These are phyloP conservation scores for Charanyca ferruginea DNA, from an alignment of 2,888 invertebrate species.

Conservation along the genomic window DNA sequence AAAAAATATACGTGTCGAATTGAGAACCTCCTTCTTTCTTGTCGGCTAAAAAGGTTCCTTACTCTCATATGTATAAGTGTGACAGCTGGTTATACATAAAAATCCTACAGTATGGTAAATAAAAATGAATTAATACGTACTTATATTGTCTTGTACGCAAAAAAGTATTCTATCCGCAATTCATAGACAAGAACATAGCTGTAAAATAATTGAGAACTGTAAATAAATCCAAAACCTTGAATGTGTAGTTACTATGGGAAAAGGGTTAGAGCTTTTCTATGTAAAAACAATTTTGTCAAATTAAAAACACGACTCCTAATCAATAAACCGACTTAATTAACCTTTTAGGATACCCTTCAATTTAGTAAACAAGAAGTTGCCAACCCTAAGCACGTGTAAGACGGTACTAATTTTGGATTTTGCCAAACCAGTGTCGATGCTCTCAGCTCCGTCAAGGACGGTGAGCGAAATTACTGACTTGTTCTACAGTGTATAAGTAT, in stretches of 20 bases:
- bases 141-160: no score
- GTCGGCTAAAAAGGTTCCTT: no score
- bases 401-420: slow-evolving; percentile 69
- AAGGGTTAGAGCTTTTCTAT: neutral
- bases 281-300: slow-evolving; percentile 1
- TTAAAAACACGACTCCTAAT: slow-evolving; percentile 15
- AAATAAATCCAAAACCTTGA: no score
- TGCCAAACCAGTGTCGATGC: slow-evolving; percentile 68
- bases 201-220: no score
- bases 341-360: slow-evolving; percentile 29
- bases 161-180: no score
- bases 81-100: no score
- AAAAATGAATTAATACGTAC: no score
- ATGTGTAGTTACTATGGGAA: neutral
- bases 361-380: slow-evolving; percentile 47
- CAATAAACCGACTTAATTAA: slow-evolving; percentile 28
- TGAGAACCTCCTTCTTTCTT: no score
- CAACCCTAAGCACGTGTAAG: slow-evolving; percentile 57
- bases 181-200: no score
- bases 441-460: slow-evolving; percentile 72
- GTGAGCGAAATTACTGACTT: slow-evolving; percentile 35
- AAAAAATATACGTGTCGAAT: no score
- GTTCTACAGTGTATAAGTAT: slow-evolving; percentile 7
- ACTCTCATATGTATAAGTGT: no score
- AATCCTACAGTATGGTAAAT: no score